Base-by-base conservation (phyloP, 2,797 vertebrate species). In the Neosilurus mollespiculum region DNA sequence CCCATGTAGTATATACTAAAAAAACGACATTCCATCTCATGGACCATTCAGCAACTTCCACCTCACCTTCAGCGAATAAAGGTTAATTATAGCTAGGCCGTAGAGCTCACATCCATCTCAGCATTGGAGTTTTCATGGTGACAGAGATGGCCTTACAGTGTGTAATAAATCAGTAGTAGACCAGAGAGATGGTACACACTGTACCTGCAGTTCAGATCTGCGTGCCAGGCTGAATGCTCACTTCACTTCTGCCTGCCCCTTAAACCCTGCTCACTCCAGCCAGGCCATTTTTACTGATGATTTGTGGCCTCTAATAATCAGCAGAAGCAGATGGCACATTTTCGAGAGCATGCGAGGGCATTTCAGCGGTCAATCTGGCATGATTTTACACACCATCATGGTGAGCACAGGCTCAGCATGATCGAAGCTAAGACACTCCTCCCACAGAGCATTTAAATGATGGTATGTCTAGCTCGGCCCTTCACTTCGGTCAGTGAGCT, bases 81-180 rank as follows among this genome's bases (percentile, higher is more conserved):
- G 30, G 30, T 43, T 43, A 43, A 59, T 37, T 18, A 67, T 65
- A 24, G 12, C 26, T 54, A 20, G 20, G 34, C 43, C 75, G 51
- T 37, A 22, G 24, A 84, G 20, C 1, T 0, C 54, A 30, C 24
- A 66, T 34, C 37, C 53, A 11, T 61, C 79, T 37, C 37, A 53
- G 56, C 24, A 66, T 65, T 59, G 14, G n/a, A 22, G 18, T 67
- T 20, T 8, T 6, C 14, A 70, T 34, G n/a, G 22, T 61, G 76
- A 43, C 67, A 49, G 30, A 53, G 18, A 34, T 62, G 70, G 30
- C 34, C 54, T 37, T 59, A 66, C 54, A 79, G 87, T 87, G 85
- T 69, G 59, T 83, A 66, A 72, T 76, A 62, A 51, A 71, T 87
- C 87, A 89, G 88, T 87, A 90, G 87, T 88, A 78, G 67, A 82